Evolutionary conservation across 2,888 invertebrate species (phyloP).

Genomic region (Noctua fimbriata): DNA sequence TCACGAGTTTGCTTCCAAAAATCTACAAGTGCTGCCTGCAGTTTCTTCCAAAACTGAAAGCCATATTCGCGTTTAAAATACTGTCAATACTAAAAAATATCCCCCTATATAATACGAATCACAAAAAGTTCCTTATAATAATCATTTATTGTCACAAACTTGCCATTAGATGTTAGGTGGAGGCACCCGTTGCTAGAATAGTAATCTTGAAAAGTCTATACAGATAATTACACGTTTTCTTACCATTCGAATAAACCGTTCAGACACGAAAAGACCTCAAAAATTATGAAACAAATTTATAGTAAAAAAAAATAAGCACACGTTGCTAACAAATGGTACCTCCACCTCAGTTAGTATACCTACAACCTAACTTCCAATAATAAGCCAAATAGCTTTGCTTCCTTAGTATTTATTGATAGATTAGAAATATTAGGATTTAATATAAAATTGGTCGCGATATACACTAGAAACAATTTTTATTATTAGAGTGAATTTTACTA

Average conservation of each 20-base stretch:
- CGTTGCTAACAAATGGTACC: constrained; percentile 2
- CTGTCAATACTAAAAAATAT: not conserved
- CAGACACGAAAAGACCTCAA: not conserved
- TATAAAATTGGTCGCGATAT: constrained; percentile 1
- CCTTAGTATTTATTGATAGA: constrained; percentile 38
- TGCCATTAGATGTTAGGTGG: constrained; percentile 26
- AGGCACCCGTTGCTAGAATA: not conserved
- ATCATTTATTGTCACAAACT: constrained; percentile 59
- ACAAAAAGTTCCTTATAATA: constrained; percentile 26
- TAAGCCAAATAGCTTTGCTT: constrained; percentile 54
- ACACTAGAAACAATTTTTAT: not conserved
- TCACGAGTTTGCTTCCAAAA: not conserved
- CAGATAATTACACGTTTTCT: not conserved
- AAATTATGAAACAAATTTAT: no score
- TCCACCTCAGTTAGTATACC: constrained; percentile 21
- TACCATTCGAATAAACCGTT: not conserved
- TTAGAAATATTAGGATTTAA: constrained; percentile 17
- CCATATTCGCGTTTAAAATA: not conserved
- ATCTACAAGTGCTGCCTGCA: not conserved
- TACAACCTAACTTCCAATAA: constrained; percentile 30
- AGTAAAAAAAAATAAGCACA: not conserved
- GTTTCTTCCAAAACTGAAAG: not conserved
- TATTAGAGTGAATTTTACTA: constrained; percentile 18
- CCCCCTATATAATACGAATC: constrained; percentile 14
- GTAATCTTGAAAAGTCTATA: not conserved